Base-by-base conservation (phyloP, 2,888 invertebrate species). In the Leucophenga montana region DNA sequence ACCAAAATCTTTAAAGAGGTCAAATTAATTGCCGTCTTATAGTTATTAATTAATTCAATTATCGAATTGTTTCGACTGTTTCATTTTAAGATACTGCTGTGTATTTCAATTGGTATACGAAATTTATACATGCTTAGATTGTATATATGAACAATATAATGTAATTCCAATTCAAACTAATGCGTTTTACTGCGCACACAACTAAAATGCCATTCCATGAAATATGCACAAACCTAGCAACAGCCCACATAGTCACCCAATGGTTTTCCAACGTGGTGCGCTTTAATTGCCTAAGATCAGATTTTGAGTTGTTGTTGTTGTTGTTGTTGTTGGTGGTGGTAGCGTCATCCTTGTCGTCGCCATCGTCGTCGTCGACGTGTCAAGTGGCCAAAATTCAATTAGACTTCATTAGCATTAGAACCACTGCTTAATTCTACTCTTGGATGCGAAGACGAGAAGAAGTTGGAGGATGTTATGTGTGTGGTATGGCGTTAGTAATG, bases 381-480 rank as follows among this genome's bases (percentile, higher is more conserved):
- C 81, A 82, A 82, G 84, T 82, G 83, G 83, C 81, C 84, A 71
- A 82, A 82, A 84, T 82, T 82, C 81, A 82, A 82, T 82, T 84
- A 84, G 83, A 82, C 81, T 82, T 82, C 84, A 82, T 82, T 82
- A 84, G 81, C 81, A 82, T 84, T 83, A 82, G 84, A 84, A 84
- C 81, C 71, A 81, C 79, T 84, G 83, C 27, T 69, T 68, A 22
- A 13, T 71, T 31, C n/a, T 70, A 39, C 5, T 56, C 14, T 56
- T 50, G 68, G 39, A n/a, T n/a, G n/a, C n/a, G n/a, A n/a, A n/a
- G n/a, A n/a, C n/a, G n/a, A n/a, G n/a, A n/a, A 39, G 39, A 39
- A 39, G 39, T 39, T 39, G 39, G 39, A 39, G 57, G 66, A 59
- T n/a, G 14, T 39, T 44, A 18, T 64, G 64, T 57, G 57, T 57